Percentiles rank a stretch among this genome's conserved stretches.
These are phyloP conservation scores for Nannoperca australis DNA, from an alignment of 2,797 vertebrate species.

Conservation along the genomic window DNA sequence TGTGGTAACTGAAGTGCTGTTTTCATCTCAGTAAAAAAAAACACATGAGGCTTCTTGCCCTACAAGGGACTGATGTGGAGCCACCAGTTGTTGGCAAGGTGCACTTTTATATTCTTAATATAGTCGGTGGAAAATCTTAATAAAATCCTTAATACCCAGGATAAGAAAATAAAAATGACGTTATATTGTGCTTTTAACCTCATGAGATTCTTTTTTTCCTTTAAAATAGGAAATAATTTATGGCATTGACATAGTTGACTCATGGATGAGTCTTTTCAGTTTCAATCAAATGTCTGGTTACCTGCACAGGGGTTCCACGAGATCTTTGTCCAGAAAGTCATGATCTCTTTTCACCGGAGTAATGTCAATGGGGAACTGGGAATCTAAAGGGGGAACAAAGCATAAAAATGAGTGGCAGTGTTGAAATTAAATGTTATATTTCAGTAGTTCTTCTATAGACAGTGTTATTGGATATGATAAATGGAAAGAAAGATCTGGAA, in stretches of 20 bases:
- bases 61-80: conserved; percentile 50
- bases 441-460: conserved; percentile 12
- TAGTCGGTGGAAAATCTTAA: background rate
- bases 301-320: conserved; percentile 98
- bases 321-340: conserved; percentile 99
- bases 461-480: background rate
- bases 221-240: conserved; percentile 15
- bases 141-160: background rate
- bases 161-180: conserved; percentile 1
- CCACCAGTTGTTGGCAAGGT: conserved; percentile 43
- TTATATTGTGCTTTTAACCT: background rate
- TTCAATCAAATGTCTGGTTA: conserved; percentile 69
- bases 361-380: conserved; percentile 97
- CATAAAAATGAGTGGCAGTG: background rate
- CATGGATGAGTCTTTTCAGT: conserved; percentile 20
- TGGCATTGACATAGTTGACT: conserved; percentile 18
- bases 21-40: conserved; percentile 69
- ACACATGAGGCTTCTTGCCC: conserved; percentile 46
- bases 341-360: conserved; percentile 96
- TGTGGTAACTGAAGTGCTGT: conserved; percentile 68
- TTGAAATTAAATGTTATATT: conserved; percentile 26
- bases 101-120: conserved; percentile 27
- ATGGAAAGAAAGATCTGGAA: conserved; percentile 40
- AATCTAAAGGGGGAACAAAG: conserved; percentile 84
- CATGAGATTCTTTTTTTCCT: conserved; percentile 2